Evolutionary conservation across 2,888 invertebrate genomes (phyloP), one percentile per base, ranked within the genome.

Genomic region (Dicranocentrus wangi): DNA sequence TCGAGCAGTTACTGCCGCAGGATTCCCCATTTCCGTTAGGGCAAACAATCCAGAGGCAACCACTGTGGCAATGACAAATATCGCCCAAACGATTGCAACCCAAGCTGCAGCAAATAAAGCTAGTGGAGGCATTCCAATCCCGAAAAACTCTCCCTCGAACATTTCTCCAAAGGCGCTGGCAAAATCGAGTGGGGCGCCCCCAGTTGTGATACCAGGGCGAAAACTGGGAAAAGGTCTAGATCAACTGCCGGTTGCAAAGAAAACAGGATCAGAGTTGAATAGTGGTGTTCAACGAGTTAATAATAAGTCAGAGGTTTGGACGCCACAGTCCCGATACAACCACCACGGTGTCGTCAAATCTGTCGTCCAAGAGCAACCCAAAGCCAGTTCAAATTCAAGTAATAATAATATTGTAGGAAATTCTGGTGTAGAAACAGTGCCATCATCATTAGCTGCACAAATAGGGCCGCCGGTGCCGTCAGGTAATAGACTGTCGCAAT

Each of bases 51-150:
- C 73, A 13, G 81, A 81, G 55, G 81, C 55, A 2, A 51, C 81
- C 13, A 63, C 73, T n/a, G 70, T 19, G 23, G 58, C 73, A 27
- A 81, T 81, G 81, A 60, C 81, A 5, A 81, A 61, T 23, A 81
- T 81, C 43, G 81, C 81, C 0, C 81, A 81, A 51, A 81, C 81
- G 0, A 81, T 81, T 28, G 80, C 80, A 17, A 58, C 39, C n/a
- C 72, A 72, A 61, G 55, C 72, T 28, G 63, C 61, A 5, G 75
- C 75, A 8, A 79, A 79, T 55, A 79, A 79, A 66, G 79, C 58
- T 15, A 70, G 32, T 25, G 61, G 39, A 25, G n/a, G 53, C 47
- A 66, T 79, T 72, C 79, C 79, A 27, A 43, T 43, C 13, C 79
- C 79, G 5, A 79, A 79, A 47, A 79, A 71, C 28, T 79, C 79